phyloP scores from a whole-genome alignment of 92 coral and sea anemone species.

The Anthopleura xanthogrammica region DNA sequence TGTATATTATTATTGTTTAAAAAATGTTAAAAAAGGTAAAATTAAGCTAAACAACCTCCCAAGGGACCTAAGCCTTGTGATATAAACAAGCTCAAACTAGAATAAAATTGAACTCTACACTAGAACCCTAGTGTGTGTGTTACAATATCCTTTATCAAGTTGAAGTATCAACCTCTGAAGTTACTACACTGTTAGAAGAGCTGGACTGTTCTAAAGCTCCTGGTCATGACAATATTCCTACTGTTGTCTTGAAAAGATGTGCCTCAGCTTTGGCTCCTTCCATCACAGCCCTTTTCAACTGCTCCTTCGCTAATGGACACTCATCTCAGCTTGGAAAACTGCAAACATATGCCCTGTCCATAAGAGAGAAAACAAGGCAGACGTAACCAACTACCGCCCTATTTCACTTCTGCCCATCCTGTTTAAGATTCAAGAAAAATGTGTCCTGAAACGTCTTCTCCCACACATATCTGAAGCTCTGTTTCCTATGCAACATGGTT shows the following conservation, averaged over 20 bases:
- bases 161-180: slow-evolving; percentile 47
- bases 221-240: slow-evolving; percentile 59
- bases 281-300: slow-evolving; percentile 41
- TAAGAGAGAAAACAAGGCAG: slow-evolving; percentile 39
- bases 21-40: too few relatives aligned
- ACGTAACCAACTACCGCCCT: slow-evolving; percentile 47
- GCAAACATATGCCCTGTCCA: slow-evolving; percentile 54
- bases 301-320: slow-evolving; percentile 30
- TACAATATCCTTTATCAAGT: too few relatives aligned
- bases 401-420: slow-evolving; percentile 56
- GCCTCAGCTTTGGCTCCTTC: slow-evolving; percentile 49
- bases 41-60: too few relatives aligned
- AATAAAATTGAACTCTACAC: too few relatives aligned
- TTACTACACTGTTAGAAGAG: slow-evolving; percentile 24
- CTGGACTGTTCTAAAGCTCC: slow-evolving; percentile 47
- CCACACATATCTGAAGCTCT: slow-evolving; percentile 43
- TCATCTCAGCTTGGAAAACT: slow-evolving; percentile 43
- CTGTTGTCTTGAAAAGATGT: slow-evolving; percentile 38
- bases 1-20: too few relatives aligned
- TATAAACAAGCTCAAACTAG: too few relatives aligned
- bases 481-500: slow-evolving; percentile 44
- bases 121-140: too few relatives aligned
- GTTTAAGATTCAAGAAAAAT: slow-evolving; percentile 55
- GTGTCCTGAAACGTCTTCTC: slow-evolving; percentile 41
- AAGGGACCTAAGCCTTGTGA: too few relatives aligned